These are phyloP conservation scores for Drosophila ficusphila DNA, from an alignment of 1,140 invertebrate genomes.

Conservation along the genomic window DNA sequence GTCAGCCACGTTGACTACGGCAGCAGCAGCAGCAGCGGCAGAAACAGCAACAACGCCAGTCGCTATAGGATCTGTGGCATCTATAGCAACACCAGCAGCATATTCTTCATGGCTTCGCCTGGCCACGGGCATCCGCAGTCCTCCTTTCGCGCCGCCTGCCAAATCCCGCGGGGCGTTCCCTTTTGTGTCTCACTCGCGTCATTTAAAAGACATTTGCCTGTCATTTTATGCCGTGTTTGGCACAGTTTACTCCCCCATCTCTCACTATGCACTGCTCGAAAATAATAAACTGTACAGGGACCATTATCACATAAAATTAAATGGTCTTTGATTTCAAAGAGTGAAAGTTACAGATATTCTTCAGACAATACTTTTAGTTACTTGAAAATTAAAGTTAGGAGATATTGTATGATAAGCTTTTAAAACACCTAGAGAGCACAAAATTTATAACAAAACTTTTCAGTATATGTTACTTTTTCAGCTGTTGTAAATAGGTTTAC, in stretches of 20 bases:
- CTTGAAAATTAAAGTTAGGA: background rate
- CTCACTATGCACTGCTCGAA: slow-evolving; percentile 4
- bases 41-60: background rate
- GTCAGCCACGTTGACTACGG: slow-evolving; percentile 65
- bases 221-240: slow-evolving; percentile 82
- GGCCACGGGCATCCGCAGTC: slow-evolving; percentile 30
- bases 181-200: slow-evolving; percentile 81
- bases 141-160: slow-evolving; percentile 17
- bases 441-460: no score
- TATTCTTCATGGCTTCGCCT: slow-evolving; percentile 41
- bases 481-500: no score
- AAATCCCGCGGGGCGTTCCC: slow-evolving; percentile 78
- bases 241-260: slow-evolving; percentile 66
- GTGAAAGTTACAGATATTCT: no score
- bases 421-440: no score
- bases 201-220: slow-evolving; percentile 83
- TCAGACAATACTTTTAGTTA: no score
- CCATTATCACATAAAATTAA: no score
- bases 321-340: no score
- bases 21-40: background rate
- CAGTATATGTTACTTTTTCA: no score
- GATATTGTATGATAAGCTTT: no score
- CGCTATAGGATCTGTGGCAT: slow-evolving; percentile 41
- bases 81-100: slow-evolving; percentile 36
- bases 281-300: background rate